Evolutionary conservation across 2,113 vertebrate genomes (phyloP).

Genomic region (Cyprinodon variegatus): DNA sequence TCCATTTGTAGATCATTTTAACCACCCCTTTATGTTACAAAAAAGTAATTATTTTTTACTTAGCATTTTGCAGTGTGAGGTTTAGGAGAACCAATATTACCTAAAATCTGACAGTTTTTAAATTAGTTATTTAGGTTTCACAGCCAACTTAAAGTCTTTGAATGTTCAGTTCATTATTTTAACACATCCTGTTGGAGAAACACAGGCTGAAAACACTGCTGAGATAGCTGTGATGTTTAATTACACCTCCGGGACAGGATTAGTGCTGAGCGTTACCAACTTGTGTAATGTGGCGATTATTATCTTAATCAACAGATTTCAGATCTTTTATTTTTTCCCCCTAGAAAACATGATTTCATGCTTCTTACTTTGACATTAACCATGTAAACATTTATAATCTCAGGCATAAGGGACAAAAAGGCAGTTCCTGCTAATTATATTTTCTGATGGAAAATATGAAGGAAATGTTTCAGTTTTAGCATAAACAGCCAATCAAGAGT

Average conservation of each 20-base stretch:
- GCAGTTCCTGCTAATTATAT: not conserved
- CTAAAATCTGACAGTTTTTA: not conserved
- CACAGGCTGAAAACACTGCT: not conserved
- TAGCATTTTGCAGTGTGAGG: not conserved
- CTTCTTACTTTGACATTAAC: not conserved
- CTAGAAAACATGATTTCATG: not conserved
- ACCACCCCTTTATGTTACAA: no score
- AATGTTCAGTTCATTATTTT: not conserved
- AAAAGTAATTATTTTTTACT: no score
- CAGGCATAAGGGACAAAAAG: not conserved
- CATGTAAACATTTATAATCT: not conserved
- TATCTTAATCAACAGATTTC: slow-evolving; percentile 1
- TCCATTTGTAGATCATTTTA: no score
- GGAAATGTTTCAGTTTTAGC: not conserved
- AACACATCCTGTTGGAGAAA: not conserved
- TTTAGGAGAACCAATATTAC: not conserved
- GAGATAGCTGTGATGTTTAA: slow-evolving; percentile 1
- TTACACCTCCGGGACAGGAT: slow-evolving; percentile 4
- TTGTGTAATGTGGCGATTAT: slow-evolving; percentile 3
- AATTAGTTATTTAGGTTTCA: not conserved
- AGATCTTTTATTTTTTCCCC: not conserved
- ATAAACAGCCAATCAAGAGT: no score
- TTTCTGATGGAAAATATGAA: not conserved
- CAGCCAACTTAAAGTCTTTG: not conserved
- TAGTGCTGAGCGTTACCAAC: not conserved